Evolutionary conservation across 2,888 invertebrate genomes (phyloP), one percentile per base, ranked within the genome.

Genomic region (Lasioglossum lativentre): DNA sequence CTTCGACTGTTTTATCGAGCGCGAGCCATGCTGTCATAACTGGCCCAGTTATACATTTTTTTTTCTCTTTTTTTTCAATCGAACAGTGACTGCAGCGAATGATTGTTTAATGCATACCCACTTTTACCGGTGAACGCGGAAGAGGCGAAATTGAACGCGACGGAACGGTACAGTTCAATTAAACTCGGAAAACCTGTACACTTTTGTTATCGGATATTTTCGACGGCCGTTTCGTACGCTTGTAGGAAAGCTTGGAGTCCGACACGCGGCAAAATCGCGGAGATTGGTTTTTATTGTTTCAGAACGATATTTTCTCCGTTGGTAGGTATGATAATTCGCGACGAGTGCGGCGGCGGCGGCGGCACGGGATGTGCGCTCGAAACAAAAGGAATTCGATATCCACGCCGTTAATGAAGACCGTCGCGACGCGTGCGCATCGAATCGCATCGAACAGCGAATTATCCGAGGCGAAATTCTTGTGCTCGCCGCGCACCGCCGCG

Each of bases 151-250:
- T 81, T 66, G 72, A 72, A 72, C 34, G 30, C 71, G 72, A 76
- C 47, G 40, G 63, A 77, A 77, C 66, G 45, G 16, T 38, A 47
- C 38, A 34, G 78, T 77, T 77, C 77, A 66, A 77, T 77, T 81
- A 81, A 77, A 81, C 81, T 77, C 72, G n/a, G 47, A 47, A 30
- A 63, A 77, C 68, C 68, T 27, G 72, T 19, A 42, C 66, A 42
- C 77, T 72, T 81, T 81, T 81, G 77, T 81, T 81, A 72, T 66
- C 27, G 47, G 52, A 30, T 47, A 77, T 77, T 81, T 78, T 78
- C 56, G 56, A 70, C 68, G 47, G 10, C 8, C 73, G 16, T 66
- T 66, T 27, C 16, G 66, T 16, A 5, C 52, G 56, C 38, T 68
- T 23, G 52, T 47, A 66, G 27, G 16, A 66, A 77, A 38, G 40